Evolutionary conservation across 92 coral and sea anemone genomes (phyloP).

Genomic region (Siderastrea siderea): DNA sequence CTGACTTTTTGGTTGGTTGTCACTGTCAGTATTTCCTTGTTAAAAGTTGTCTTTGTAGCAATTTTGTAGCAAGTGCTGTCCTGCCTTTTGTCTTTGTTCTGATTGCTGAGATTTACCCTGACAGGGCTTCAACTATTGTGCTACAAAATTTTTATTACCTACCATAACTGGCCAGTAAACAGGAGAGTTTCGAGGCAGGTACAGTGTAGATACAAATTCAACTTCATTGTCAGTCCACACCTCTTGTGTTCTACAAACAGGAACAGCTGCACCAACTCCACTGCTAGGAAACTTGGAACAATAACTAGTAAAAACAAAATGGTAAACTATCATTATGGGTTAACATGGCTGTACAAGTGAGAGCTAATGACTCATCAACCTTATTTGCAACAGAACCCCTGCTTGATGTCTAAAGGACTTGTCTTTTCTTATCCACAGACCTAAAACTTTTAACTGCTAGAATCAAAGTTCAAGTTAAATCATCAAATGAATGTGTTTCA

Average conservation of each 20-base stretch:
- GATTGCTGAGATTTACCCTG: background rate
- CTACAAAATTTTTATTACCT: background rate
- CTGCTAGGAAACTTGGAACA: conserved; percentile 78
- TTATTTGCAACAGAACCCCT: background rate
- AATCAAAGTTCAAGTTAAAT: too few relatives aligned
- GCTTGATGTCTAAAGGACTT: too few relatives aligned
- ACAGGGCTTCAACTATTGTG: background rate
- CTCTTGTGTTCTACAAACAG: conserved; percentile 50
- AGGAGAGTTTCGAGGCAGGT: conserved; percentile 84
- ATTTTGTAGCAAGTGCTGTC: too few relatives aligned
- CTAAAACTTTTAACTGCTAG: too few relatives aligned
- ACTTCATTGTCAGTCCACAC: conserved; percentile 29
- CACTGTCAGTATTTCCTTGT: too few relatives aligned
- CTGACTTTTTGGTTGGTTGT: too few relatives aligned
- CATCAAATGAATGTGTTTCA: too few relatives aligned
- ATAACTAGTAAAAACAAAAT: conserved; percentile 54
- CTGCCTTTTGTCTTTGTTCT: too few relatives aligned
- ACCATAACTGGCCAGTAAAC: conserved; percentile 79
- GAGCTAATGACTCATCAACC: background rate
- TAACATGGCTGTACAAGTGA: too few relatives aligned
- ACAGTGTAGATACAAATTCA: conserved; percentile 45
- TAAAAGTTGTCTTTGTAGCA: too few relatives aligned
- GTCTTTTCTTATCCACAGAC: too few relatives aligned
- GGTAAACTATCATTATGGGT: background rate
- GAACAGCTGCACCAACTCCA: conserved; percentile 66